Percentiles rank a stretch among this genome's conserved stretches.
phyloP scores from a whole-genome alignment of 1,140 invertebrate species.

The Drosophila trapezifrons region DNA sequence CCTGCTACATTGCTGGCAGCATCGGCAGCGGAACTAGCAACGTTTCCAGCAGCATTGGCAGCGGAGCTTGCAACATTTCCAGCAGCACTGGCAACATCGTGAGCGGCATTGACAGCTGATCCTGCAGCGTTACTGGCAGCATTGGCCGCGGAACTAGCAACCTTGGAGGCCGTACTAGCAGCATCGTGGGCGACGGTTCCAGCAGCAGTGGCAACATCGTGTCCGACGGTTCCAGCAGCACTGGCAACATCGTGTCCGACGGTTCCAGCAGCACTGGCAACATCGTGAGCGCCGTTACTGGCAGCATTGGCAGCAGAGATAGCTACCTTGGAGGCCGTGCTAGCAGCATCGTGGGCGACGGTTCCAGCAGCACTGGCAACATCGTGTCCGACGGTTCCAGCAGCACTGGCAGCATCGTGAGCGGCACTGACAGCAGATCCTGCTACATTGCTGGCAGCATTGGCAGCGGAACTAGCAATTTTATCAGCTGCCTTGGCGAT shows the following conservation, averaged over 20 bases:
- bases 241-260: background rate
- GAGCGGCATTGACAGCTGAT: constrained; percentile 17
- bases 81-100: constrained; percentile 11
- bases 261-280: background rate
- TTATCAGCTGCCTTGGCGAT: background rate
- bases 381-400: background rate
- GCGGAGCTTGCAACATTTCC: background rate
- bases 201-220: background rate
- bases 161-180: background rate
- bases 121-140: background rate
- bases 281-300: background rate
- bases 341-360: no score
- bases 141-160: background rate
- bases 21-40: background rate
- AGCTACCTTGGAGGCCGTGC: background rate
- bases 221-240: background rate
- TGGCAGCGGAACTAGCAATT: background rate
- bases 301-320: background rate
- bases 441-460: constrained; percentile 14
- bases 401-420: background rate
- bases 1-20: constrained; percentile 15
- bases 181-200: no score
- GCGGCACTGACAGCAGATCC: background rate
- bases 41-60: constrained; percentile 2
- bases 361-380: background rate